Conservation (phyloP, 2,113 vertebrate species). For the Garra rufa region DNA sequence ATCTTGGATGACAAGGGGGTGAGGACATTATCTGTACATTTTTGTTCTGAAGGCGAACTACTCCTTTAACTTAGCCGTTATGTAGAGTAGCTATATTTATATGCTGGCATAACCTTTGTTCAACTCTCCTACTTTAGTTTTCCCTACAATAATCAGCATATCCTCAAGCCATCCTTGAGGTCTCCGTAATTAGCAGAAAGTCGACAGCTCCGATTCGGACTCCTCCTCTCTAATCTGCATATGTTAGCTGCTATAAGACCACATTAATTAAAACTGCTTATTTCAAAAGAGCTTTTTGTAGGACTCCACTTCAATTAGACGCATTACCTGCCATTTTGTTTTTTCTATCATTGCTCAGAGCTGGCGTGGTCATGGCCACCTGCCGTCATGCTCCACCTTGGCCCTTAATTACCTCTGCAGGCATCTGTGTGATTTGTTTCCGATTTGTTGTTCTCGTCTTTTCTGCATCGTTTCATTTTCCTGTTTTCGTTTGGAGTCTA, state of each 20-base stretch:
- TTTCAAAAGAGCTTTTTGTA: neutral
- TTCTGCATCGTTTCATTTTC: slow-evolving; percentile 39
- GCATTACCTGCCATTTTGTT: slow-evolving; percentile 12
- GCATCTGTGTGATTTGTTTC: slow-evolving; percentile 49
- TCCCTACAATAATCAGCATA: neutral
- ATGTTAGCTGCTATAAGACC: slow-evolving; percentile 20
- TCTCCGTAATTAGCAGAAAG: slow-evolving; percentile 24
- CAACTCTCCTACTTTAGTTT: neutral
- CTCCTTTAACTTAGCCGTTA: no score
- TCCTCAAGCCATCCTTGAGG: neutral
- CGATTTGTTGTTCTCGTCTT: slow-evolving; percentile 54
- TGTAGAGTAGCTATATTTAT: neutral
- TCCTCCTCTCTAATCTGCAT: slow-evolving; percentile 40
- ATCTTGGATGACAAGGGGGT: no score
- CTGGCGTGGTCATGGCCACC: neutral
- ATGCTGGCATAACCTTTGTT: neutral
- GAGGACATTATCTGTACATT: no score
- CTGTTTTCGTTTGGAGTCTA: neutral
- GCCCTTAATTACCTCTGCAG: neutral
- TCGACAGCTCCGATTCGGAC: slow-evolving; percentile 46
- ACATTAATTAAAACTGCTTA: slow-evolving; percentile 37
- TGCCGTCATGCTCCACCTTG: neutral
- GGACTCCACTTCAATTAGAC: neutral
- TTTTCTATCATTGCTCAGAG: neutral
- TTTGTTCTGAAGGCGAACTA: no score